These are phyloP conservation scores for Cheilosia variabilis DNA, from an alignment of 2,888 invertebrate genomes.

Conservation along the genomic window DNA sequence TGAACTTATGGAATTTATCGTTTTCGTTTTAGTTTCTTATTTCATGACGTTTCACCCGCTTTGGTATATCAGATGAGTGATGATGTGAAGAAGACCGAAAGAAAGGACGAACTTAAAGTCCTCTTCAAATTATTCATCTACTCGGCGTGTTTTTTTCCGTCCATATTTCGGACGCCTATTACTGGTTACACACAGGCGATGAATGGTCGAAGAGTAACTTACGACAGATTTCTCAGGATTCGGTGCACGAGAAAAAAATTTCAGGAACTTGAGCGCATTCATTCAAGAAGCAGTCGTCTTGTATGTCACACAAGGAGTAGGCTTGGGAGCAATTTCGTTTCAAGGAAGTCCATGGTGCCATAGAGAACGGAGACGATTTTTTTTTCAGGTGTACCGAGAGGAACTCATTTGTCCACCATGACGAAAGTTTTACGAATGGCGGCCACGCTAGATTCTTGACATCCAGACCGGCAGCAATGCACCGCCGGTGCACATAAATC, in stretches of 20 bases:
- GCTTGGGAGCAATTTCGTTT: constrained; percentile 58
- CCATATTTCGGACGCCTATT: constrained; percentile 31
- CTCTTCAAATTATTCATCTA: constrained; percentile 62
- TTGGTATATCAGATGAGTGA: constrained; percentile 51
- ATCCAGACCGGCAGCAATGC: constrained; percentile 41
- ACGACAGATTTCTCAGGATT: constrained; percentile 59
- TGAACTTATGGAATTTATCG: constrained; percentile 14
- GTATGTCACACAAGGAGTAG: constrained; percentile 26
- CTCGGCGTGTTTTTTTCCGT: constrained; percentile 12
- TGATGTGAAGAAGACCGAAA: constrained; percentile 8
- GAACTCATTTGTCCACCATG: constrained; percentile 63
- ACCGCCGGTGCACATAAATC: constrained; percentile 19
- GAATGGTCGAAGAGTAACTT: constrained; percentile 57
- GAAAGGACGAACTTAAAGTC: constrained; percentile 52
- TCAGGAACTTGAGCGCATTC: constrained; percentile 44
- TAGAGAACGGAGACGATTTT: constrained; percentile 38
- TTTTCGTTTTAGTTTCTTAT: constrained; percentile 4
- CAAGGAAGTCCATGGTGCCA: constrained; percentile 56
- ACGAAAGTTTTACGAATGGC: constrained; percentile 27
- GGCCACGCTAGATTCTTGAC: constrained; percentile 50
- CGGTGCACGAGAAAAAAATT: constrained; percentile 1
- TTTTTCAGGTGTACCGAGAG: constrained; percentile 43
- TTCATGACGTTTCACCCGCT: constrained; percentile 24
- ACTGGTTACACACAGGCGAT: constrained; percentile 49
- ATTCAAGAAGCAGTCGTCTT: constrained; percentile 34